Base-by-base conservation (phyloP, 2,113 vertebrate species). In the Spea multiplicata region DNA sequence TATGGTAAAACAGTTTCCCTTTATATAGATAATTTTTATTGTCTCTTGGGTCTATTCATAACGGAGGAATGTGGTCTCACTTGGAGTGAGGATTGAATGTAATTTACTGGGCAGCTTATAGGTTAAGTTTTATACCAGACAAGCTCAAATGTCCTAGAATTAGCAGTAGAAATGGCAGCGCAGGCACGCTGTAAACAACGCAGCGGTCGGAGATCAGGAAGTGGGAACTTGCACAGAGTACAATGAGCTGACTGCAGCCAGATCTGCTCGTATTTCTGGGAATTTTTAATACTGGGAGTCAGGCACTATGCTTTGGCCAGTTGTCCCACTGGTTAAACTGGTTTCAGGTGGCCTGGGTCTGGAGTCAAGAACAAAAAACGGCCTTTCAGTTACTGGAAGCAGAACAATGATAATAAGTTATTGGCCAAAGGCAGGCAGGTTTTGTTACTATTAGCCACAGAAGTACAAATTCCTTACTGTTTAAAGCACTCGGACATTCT, bases 181-280 rank as follows among this genome's bases (percentile, higher is more conserved):
- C 7, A 46, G 45, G 47, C 45, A n/a, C 13, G 66, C 14, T 59
- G 52, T 57, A 73, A 46, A 57, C 3, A 44, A 10, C 10, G 10
- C 30, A 30, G 30, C 2, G 53, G 44, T 5, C 14, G 45, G 12
- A 6, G 7, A 13, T 16, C 30, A 14, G 10, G 4, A 55, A 73
- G 69, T 30, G 6, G 71, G 4, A 55, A 73, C 49, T 30, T 3
- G 71, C 44, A 59, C n/a, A 57, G 44, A 57, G 71, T 44, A 59
- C 71, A 68, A 47, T 46, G 52, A 73, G 30, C 71, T 45, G 44
- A 73, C 71, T 45, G 10, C 52, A 59, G 71, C 71, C 71, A 73
- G 71, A 71, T 50, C 12, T 3, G 44, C 8, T 12, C 8, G n/a
- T 52, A 71, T 53, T 17, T 71, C 50, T 71, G 49, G 49, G 17